These are phyloP conservation scores for Melanostoma scalare DNA, from an alignment of 2,888 invertebrate genomes.

Conservation along the genomic window DNA sequence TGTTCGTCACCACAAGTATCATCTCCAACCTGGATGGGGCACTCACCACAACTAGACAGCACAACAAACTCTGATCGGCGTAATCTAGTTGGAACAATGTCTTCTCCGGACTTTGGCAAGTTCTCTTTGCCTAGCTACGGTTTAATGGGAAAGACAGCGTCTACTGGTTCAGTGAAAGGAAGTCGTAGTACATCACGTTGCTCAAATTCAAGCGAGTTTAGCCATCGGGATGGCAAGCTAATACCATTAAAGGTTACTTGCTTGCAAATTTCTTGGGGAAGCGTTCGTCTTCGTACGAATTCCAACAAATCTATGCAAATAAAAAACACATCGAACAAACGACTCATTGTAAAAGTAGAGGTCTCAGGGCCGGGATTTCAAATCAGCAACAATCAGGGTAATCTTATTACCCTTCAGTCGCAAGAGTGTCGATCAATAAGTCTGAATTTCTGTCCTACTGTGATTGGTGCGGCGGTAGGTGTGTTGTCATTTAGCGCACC, in stretches of 20 bases:
- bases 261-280: slow-evolving; percentile 85
- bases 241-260: slow-evolving; percentile 84
- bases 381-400: slow-evolving; percentile 78
- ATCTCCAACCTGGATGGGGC: slow-evolving; percentile 70
- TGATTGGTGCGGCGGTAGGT: slow-evolving; percentile 83
- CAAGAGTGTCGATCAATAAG: slow-evolving; percentile 84
- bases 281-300: slow-evolving; percentile 83
- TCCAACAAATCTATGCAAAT: slow-evolving; percentile 83
- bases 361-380: slow-evolving; percentile 83
- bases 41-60: slow-evolving; percentile 77
- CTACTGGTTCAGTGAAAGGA: slow-evolving; percentile 58
- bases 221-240: slow-evolving; percentile 78
- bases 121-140: slow-evolving; percentile 73
- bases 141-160: slow-evolving; percentile 47
- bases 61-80: slow-evolving; percentile 78
- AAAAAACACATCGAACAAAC: slow-evolving; percentile 84
- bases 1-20: slow-evolving; percentile 61
- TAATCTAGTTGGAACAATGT: slow-evolving; percentile 74
- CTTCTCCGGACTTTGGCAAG: slow-evolving; percentile 71
- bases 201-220: slow-evolving; percentile 80
- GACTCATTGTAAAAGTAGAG: slow-evolving; percentile 83
- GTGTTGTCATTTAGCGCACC: slow-evolving; percentile 84
- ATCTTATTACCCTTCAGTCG: slow-evolving; percentile 82
- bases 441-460: slow-evolving; percentile 84
- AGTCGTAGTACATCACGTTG: slow-evolving; percentile 79